A percentile compares a stretch with the other conserved stretches of the same genome.
phyloP scores from a whole-genome alignment of 2,113 vertebrate genomes.

The Poeciliopsis occidentalis region DNA sequence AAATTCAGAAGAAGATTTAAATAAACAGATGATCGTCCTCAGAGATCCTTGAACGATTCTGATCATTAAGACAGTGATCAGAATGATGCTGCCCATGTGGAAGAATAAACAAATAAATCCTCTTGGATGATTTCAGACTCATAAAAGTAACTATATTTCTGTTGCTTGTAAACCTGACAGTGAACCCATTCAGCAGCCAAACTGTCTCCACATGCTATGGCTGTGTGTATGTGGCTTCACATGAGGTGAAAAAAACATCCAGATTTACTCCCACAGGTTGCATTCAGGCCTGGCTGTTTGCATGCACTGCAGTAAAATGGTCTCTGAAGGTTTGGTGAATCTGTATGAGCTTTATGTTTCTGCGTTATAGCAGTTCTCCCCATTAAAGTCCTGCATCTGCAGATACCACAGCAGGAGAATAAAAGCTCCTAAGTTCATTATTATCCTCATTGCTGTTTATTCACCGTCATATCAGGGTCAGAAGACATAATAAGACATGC shows the following conservation, averaged over 20 bases:
- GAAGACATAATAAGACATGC: neutral
- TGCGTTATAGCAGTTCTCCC: conserved; percentile 8
- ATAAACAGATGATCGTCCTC: too few species aligned
- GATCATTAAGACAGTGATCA: too few species aligned
- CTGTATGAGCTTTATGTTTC: conserved; percentile 9
- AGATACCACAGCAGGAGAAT: conserved; percentile 11
- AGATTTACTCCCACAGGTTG: conserved; percentile 35
- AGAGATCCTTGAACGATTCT: neutral
- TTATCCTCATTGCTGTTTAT: neutral
- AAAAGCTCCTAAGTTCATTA: conserved; percentile 9
- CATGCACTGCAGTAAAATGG: conserved; percentile 19
- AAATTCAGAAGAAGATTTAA: neutral
- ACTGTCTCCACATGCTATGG: conserved; percentile 30
- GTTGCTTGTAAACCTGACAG: conserved; percentile 50
- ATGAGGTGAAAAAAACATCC: conserved; percentile 33
- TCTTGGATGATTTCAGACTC: conserved; percentile 14
- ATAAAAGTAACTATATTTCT: conserved; percentile 49
- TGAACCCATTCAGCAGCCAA: conserved; percentile 30
- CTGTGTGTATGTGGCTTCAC: conserved; percentile 18
- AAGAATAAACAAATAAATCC: neutral
- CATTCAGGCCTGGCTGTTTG: conserved; percentile 26
- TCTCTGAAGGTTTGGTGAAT: conserved; percentile 5
- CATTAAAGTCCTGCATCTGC: conserved; percentile 15
- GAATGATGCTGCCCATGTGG: neutral
- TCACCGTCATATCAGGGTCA: neutral